Evolutionary conservation across 2,888 invertebrate species (phyloP).

Genomic region (Plusia festucae): DNA sequence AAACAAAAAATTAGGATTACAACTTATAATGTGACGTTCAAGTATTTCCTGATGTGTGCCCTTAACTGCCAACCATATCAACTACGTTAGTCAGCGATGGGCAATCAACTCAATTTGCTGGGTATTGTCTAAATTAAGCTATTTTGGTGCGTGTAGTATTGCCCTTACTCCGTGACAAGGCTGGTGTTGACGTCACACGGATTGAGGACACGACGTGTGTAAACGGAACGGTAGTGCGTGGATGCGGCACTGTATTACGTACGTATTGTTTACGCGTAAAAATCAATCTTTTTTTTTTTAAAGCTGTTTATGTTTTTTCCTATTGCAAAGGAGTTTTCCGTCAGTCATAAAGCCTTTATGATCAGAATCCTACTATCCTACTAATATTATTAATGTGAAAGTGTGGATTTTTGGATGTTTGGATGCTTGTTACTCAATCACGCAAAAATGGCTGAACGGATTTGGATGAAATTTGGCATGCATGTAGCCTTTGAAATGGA

Average conservation of each 20-base stretch:
- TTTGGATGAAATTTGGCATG: too few relatives aligned
- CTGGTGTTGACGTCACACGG: slow-evolving; percentile 70
- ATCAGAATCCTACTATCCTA: too few relatives aligned
- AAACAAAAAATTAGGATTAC: neutral
- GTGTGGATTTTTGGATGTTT: too few relatives aligned
- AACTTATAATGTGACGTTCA: neutral
- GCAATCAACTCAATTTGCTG: slow-evolving; percentile 65
- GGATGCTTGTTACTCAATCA: too few relatives aligned
- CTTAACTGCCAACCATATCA: slow-evolving; percentile 16
- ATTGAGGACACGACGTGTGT: slow-evolving; percentile 53
- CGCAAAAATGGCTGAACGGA: too few relatives aligned
- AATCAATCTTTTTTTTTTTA: neutral
- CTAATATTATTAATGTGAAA: too few relatives aligned
- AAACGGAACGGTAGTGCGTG: slow-evolving; percentile 22
- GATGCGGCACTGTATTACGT: slow-evolving; percentile 56
- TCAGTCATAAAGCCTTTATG: too few relatives aligned
- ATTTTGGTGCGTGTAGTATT: slow-evolving; percentile 71
- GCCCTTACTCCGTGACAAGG: slow-evolving; percentile 66
- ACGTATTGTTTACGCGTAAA: neutral
- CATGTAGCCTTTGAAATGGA: too few relatives aligned
- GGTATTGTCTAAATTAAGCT: slow-evolving; percentile 74
- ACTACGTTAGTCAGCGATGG: neutral
- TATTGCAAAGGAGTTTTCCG: too few relatives aligned
- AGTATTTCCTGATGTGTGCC: neutral
- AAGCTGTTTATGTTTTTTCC: neutral